phyloP scores from a whole-genome alignment of 2,113 vertebrate species.

The Donacobius atricapilla region DNA sequence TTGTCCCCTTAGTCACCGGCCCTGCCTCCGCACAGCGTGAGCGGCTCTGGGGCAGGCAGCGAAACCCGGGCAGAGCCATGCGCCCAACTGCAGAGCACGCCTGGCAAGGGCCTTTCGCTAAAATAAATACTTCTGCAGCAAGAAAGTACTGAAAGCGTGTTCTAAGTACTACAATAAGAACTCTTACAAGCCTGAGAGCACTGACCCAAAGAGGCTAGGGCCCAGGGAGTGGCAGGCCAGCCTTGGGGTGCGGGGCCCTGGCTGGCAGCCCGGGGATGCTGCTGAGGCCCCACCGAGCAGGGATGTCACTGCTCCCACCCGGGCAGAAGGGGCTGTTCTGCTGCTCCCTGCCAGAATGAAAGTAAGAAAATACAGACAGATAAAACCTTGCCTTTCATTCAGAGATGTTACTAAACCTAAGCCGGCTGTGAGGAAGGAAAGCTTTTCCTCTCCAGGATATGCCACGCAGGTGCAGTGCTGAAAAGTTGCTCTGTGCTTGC shows the following conservation, averaged over 20 bases:
- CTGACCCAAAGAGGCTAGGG: not conserved
- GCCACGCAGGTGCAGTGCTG: not conserved
- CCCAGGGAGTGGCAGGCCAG: not conserved
- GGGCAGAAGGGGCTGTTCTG: not conserved
- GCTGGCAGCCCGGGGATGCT: not conserved
- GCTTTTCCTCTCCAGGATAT: not conserved
- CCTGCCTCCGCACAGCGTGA: rapidly evolving
- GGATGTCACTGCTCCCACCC: not conserved
- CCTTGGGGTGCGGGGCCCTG: rapidly evolving
- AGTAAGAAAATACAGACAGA: not conserved
- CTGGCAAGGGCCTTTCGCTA: rapidly evolving
- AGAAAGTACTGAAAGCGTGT: not conserved
- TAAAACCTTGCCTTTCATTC: not conserved
- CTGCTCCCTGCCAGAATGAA: not conserved
- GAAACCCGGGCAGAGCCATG: rapidly evolving
- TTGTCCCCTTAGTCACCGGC: not conserved
- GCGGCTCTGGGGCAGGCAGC: not conserved
- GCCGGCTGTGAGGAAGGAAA: not conserved
- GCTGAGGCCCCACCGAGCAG: rapidly evolving
- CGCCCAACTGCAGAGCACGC: not conserved
- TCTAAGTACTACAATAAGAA: not conserved
- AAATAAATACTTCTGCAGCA: not conserved
- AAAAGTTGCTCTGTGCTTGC: not conserved
- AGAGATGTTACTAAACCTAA: not conserved
- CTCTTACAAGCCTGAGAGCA: not conserved